phyloP scores from a whole-genome alignment of 2,888 invertebrate genomes.

The Leucophora obtusa region DNA sequence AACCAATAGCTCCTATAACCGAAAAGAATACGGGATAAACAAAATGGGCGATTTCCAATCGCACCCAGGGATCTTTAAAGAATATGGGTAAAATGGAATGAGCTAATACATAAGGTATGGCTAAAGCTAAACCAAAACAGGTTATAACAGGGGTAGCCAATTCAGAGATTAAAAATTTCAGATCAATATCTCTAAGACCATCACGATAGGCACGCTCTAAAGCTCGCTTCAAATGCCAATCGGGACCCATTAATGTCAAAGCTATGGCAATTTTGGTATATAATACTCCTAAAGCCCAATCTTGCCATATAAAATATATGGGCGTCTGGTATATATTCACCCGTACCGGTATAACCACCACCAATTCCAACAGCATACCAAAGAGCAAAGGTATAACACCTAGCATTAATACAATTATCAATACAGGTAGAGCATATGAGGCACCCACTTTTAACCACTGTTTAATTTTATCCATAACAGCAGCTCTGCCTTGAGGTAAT shows the following conservation, averaged over 20 bases:
- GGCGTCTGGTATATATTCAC: constrained; percentile 96
- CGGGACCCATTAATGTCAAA: constrained; percentile 98
- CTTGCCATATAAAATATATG: constrained; percentile 93
- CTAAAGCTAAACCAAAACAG: constrained; percentile 91
- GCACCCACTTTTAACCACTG: constrained; percentile 87
- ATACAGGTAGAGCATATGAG: constrained; percentile 87
- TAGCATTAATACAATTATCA: constrained; percentile 84
- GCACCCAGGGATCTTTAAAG: constrained; percentile 82
- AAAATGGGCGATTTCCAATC: constrained; percentile 88
- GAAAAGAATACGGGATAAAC: constrained; percentile 94
- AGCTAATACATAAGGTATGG: constrained; percentile 95
- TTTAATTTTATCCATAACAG: constrained; percentile 84
- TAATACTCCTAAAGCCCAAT: constrained; percentile 98
- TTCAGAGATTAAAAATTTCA: constrained; percentile 90
- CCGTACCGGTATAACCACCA: constrained; percentile 93
- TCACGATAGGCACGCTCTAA: constrained; percentile 96
- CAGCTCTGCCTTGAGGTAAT: constrained; percentile 92
- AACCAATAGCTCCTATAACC: constrained; percentile 83
- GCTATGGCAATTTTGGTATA: constrained; percentile 99
- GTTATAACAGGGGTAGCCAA: constrained; percentile 94
- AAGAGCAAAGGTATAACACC: constrained; percentile 95
- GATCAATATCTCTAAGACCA: constrained; percentile 94
- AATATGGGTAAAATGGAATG: constrained; percentile 86
- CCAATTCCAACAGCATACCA: constrained; percentile 93
- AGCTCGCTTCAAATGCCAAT: constrained; percentile 94